A percentile compares a stretch with the other conserved stretches of the same genome.
Evolutionary conservation across 92 coral and sea anemone species (phyloP).

Genomic region (Palythoa caribaeorum): DNA sequence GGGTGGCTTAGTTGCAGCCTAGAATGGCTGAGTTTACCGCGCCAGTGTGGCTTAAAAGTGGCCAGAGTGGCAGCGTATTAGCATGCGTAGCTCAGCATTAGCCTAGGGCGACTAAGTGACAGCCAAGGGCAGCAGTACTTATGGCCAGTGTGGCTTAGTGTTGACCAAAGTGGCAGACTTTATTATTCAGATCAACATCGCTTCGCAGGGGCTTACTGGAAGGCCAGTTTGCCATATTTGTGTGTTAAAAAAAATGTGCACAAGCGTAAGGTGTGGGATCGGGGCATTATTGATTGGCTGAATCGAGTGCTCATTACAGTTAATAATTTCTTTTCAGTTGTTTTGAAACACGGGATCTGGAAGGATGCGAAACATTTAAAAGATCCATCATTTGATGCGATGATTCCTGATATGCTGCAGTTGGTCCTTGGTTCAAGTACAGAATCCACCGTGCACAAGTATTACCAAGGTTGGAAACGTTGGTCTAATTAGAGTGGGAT

Average conservation of each 20-base stretch:
- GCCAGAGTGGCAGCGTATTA: background rate
- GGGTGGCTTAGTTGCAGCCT: background rate
- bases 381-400: no score
- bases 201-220: background rate
- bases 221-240: background rate
- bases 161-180: background rate
- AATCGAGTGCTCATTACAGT: no score
- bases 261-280: background rate
- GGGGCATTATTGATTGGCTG: background rate
- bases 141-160: constrained; percentile 7
- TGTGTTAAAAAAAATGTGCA: background rate
- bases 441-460: no score
- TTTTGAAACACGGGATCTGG: no score
- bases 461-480: no score
- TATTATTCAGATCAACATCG: background rate
- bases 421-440: no score
- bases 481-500: no score
- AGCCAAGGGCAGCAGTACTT: background rate
- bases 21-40: background rate
- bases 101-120: background rate
- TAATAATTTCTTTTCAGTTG: no score
- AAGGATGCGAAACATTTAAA: no score
- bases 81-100: background rate
- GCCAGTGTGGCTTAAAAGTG: background rate
- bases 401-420: no score